Evolutionary conservation across 1,140 invertebrate species (phyloP).

Genomic region (Cydia pomonella): DNA sequence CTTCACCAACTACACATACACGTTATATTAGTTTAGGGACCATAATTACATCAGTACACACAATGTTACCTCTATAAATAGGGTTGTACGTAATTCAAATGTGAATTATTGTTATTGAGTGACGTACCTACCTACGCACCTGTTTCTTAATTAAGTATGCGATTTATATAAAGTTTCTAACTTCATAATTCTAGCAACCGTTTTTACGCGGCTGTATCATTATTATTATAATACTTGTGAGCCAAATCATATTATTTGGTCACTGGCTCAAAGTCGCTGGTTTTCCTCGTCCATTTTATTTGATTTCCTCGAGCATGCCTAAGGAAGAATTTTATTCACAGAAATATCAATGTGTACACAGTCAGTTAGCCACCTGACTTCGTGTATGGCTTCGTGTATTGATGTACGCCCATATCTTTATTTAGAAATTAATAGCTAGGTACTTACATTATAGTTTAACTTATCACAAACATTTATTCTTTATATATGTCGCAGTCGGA

Average conservation of each 20-base stretch:
- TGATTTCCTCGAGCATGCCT: constrained; percentile 29
- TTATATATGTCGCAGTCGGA: no score
- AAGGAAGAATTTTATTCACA: constrained; percentile 26
- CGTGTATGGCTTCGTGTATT: background rate
- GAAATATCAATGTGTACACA: constrained; percentile 22
- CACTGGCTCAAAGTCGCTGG: constrained; percentile 21
- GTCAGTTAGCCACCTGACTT: constrained; percentile 22
- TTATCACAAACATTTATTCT: no score
- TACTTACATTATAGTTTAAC: background rate
- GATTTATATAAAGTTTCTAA: background rate
- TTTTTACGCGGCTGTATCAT: constrained; percentile 7
- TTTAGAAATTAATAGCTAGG: background rate
- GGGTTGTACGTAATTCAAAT: background rate
- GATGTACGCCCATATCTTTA: background rate
- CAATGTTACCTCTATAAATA: background rate
- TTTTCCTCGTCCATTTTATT: constrained; percentile 32
- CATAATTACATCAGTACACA: background rate
- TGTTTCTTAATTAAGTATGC: background rate
- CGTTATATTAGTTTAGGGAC: background rate
- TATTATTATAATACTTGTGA: constrained; percentile 31
- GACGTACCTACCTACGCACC: background rate
- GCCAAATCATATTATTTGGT: constrained; percentile 28
- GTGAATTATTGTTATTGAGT: background rate
- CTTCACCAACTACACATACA: background rate
- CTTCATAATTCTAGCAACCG: background rate